Evolutionary conservation across 2,888 invertebrate genomes (phyloP).

Genomic region (Cinara cedri): DNA sequence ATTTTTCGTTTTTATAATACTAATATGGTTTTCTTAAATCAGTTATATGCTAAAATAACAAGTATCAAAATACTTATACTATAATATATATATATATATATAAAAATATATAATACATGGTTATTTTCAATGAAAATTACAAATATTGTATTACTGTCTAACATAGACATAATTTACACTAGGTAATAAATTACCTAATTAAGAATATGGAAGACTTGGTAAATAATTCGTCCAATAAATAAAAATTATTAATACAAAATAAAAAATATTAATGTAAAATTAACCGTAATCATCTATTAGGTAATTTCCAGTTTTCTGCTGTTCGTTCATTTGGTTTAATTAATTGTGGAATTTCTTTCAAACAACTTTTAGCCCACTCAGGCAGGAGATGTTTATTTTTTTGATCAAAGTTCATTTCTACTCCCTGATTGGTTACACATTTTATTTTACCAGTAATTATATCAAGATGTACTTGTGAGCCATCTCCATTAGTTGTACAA

Average conservation of each 20-base stretch:
- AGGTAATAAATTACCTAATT: constrained; percentile 48
- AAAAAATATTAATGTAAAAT: constrained; percentile 19
- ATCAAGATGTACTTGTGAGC: constrained; percentile 50
- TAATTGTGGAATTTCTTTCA: constrained; percentile 51
- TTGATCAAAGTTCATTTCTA: constrained; percentile 41
- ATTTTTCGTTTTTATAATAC: neutral
- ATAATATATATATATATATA: neutral
- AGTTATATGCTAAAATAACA: neutral
- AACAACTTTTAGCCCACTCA: constrained; percentile 50
- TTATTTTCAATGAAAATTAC: constrained; percentile 42
- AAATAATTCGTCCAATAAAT: constrained; percentile 45
- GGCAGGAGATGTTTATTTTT: constrained; percentile 47
- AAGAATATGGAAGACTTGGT: constrained; percentile 35
- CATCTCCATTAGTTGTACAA: constrained; percentile 42
- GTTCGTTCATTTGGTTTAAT: constrained; percentile 46
- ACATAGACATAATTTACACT: constrained; percentile 30
- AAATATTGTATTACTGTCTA: constrained; percentile 29
- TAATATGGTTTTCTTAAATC: neutral
- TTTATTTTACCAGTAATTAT: constrained; percentile 46
- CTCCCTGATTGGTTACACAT: constrained; percentile 50
- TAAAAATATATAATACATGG: neutral
- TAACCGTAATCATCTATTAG: constrained; percentile 46
- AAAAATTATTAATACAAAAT: constrained; percentile 48
- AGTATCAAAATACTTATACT: constrained; percentile 18
- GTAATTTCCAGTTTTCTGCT: constrained; percentile 41